A percentile compares a stretch with the other conserved stretches of the same genome.
Evolutionary conservation across 2,888 invertebrate genomes (phyloP).

Genomic region (Drosophila sordidapex): DNA sequence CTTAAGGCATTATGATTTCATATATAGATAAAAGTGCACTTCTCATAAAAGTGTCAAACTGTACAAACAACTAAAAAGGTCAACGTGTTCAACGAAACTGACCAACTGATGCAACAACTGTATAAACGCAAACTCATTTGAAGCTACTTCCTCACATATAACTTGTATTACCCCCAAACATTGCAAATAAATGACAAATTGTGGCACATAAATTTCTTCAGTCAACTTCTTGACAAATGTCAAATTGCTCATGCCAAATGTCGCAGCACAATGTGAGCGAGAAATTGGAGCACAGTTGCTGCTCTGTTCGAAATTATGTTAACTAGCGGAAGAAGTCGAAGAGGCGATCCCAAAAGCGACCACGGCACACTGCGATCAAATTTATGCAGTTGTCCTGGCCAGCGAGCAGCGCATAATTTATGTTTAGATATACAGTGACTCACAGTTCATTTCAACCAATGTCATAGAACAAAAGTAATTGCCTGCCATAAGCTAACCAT

Average conservation of each 20-base stretch:
- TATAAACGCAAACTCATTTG: neutral
- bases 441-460: too few species aligned
- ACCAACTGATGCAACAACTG: neutral
- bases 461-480: too few species aligned
- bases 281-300: constrained; percentile 63
- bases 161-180: constrained; percentile 4
- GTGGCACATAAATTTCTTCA: constrained; percentile 61
- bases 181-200: constrained; percentile 75
- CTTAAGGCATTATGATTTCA: neutral
- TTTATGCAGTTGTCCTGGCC: constrained; percentile 51
- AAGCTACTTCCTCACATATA: neutral
- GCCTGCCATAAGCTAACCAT: too few species aligned
- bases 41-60: too few species aligned
- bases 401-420: constrained; percentile 54
- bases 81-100: neutral
- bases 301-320: constrained; percentile 59
- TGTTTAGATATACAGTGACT: constrained; percentile 36
- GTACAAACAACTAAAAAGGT: neutral
- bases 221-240: constrained; percentile 45
- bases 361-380: constrained; percentile 32
- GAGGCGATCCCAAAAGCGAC: constrained; percentile 41
- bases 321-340: constrained; percentile 56
- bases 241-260: constrained; percentile 65
- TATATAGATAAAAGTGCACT: neutral
- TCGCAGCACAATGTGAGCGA: constrained; percentile 26